These are phyloP conservation scores for Nemurella pictetii DNA, from an alignment of 2,888 invertebrate species.

Conservation along the genomic window DNA sequence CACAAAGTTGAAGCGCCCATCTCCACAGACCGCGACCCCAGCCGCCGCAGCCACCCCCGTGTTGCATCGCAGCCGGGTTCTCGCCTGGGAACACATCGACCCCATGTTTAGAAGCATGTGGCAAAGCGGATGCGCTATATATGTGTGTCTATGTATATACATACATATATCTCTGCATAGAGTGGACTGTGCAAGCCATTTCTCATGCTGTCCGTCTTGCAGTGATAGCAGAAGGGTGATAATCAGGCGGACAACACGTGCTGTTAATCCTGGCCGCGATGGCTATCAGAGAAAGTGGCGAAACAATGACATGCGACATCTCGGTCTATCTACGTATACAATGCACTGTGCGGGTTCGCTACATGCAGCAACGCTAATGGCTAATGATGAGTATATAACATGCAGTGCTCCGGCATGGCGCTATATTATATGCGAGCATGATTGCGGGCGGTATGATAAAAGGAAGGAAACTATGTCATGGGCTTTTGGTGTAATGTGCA, in stretches of 20 bases:
- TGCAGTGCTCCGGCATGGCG: background rate
- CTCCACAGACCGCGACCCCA: slow-evolving; percentile 24
- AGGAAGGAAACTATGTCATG: background rate
- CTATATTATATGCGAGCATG: background rate
- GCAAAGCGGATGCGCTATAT: too few species aligned
- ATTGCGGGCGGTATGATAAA: background rate
- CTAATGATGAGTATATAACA: background rate
- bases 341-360: background rate
- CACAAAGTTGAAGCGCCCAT: slow-evolving; percentile 15
- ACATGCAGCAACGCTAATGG: background rate
- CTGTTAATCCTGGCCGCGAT: background rate
- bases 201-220: background rate
- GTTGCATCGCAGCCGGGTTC: slow-evolving; percentile 40
- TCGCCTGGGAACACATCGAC: slow-evolving; percentile 33
- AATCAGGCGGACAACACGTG: background rate
- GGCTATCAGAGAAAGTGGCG: background rate
- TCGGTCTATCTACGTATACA: background rate
- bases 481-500: background rate
- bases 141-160: too few species aligned
- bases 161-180: background rate
- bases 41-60: slow-evolving; percentile 35
- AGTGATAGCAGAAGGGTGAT: background rate
- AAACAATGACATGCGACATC: background rate
- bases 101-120: background rate
- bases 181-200: background rate